A percentile compares a stretch with the other conserved stretches of the same genome.
Conservation (phyloP, 2,797 vertebrate species). For the Peromyscus melanophrys region DNA sequence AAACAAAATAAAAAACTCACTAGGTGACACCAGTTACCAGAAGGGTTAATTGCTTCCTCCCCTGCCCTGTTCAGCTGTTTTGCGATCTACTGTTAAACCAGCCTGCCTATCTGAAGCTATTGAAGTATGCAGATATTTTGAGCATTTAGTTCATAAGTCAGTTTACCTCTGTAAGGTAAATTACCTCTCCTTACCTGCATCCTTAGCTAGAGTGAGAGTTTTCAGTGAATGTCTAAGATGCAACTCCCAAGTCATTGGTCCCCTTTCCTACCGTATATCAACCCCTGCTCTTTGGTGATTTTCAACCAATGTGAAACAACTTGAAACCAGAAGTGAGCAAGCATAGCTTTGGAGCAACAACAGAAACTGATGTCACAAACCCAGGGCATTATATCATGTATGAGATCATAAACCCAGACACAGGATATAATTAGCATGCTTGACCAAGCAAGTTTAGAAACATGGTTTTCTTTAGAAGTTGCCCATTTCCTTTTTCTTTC, state of each 20-base stretch:
- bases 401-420: background rate
- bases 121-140: background rate
- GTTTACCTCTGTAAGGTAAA: background rate
- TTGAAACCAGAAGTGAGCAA: constrained; percentile 29
- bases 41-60: constrained; percentile 14
- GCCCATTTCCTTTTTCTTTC: background rate
- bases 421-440: constrained; percentile 26
- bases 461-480: constrained; percentile 52
- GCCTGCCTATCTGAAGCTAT: background rate
- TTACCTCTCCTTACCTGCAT: constrained; percentile 36
- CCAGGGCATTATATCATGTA: background rate
- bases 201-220: constrained; percentile 46
- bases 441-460: constrained; percentile 49
- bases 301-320: constrained; percentile 2
- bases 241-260: background rate
- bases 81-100: constrained; percentile 47
- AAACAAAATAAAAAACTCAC: background rate
- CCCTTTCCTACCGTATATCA: constrained; percentile 3
- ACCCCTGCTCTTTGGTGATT: background rate
- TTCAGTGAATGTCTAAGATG: constrained; percentile 46
- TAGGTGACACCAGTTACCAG: constrained; percentile 2
- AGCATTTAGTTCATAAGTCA: constrained; percentile 54
- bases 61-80: constrained; percentile 16
- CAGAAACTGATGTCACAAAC: constrained; percentile 26
- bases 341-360: constrained; percentile 27